Percentiles rank a stretch among this genome's conserved stretches.
phyloP scores from a whole-genome alignment of 2,888 invertebrate species.

The Cerastoderma edule region DNA sequence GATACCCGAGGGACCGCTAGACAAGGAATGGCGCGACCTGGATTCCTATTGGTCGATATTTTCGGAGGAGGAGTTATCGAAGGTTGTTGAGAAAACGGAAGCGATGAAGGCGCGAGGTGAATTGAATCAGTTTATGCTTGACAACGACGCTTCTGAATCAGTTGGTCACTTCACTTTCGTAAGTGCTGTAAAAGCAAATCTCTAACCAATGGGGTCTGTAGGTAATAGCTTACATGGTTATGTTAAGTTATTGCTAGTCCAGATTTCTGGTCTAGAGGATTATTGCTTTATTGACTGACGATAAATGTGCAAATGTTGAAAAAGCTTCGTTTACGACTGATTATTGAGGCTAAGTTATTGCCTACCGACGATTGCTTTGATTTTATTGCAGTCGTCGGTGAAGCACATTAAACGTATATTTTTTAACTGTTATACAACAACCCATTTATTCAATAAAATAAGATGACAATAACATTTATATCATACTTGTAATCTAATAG shows the following conservation, averaged over 20 bases:
- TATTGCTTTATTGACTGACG: too few relatives aligned
- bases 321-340: too few relatives aligned
- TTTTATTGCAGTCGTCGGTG: too few relatives aligned
- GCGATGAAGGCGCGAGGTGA: conserved; percentile 3
- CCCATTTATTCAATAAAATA: too few relatives aligned
- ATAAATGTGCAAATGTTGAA: too few relatives aligned
- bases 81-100: background rate
- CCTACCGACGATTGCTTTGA: too few relatives aligned
- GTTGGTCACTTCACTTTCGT: conserved; percentile 7
- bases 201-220: background rate
- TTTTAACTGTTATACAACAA: too few relatives aligned
- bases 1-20: background rate
- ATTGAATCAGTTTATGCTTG: background rate
- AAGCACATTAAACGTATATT: too few relatives aligned
- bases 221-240: background rate
- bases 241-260: too few relatives aligned
- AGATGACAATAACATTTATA: too few relatives aligned
- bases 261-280: too few relatives aligned
- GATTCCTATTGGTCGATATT: conserved; percentile 17
- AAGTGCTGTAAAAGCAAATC: conserved; percentile 5
- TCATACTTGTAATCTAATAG: conserved; percentile 35
- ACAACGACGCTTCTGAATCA: conserved; percentile 1
- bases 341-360: too few relatives aligned
- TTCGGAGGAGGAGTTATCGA: conserved; percentile 1
- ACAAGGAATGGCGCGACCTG: conserved; percentile 7